These are phyloP conservation scores for Hololepta plana DNA, from an alignment of 2,888 invertebrate genomes.

Conservation along the genomic window DNA sequence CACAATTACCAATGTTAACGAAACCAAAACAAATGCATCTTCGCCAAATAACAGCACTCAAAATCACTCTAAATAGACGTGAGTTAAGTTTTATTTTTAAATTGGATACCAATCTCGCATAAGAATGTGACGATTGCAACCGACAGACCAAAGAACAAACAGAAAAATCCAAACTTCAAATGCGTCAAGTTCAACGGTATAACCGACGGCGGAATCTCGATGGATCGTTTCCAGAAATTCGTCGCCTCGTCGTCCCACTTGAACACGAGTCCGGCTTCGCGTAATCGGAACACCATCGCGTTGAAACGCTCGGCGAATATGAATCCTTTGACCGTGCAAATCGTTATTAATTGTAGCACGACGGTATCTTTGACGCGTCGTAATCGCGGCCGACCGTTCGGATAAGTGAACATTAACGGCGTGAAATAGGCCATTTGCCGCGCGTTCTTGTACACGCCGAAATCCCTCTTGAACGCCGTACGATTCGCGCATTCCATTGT, in stretches of 20 bases:
- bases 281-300: background rate
- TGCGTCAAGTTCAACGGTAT: too few relatives aligned
- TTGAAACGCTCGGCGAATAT: background rate
- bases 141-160: too few relatives aligned
- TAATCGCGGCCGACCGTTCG: conserved; percentile 9
- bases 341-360: background rate
- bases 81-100: too few relatives aligned
- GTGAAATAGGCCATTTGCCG: conserved; percentile 11
- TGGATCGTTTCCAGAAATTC: too few relatives aligned
- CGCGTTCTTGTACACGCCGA: conserved; percentile 11
- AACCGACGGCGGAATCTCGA: too few relatives aligned
- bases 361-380: conserved; percentile 7
- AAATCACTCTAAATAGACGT: too few relatives aligned
- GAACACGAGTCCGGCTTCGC: conserved; percentile 3
- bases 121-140: too few relatives aligned
- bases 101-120: too few relatives aligned
- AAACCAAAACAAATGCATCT: too few relatives aligned
- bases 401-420: conserved; percentile 9
- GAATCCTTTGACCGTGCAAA: conserved; percentile 1
- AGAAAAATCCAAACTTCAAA: too few relatives aligned
- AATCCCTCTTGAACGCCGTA: conserved; percentile 11
- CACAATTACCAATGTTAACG: too few relatives aligned
- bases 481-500: conserved; percentile 11
- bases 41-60: too few relatives aligned
- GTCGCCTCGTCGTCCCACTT: conserved; percentile 5